Percentiles rank a stretch among this genome's conserved stretches.
Evolutionary conservation across 2,113 vertebrate species (phyloP).

Genomic region (Hippoglossus stenolepis): DNA sequence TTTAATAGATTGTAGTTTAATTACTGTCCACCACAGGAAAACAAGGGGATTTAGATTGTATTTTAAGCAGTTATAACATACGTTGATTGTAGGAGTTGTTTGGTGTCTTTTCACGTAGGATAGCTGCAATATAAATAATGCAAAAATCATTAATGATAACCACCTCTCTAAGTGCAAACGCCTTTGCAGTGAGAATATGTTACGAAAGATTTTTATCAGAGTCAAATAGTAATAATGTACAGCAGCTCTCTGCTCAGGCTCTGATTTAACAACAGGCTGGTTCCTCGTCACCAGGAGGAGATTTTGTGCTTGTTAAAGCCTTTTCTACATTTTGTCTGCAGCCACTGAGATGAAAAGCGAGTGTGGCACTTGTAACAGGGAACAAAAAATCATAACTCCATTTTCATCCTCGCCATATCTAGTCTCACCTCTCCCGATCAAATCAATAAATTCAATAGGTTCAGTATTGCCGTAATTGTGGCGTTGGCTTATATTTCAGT

Average conservation of each 20-base stretch:
- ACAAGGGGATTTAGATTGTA: conserved; percentile 34
- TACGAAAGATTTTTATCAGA: conserved; percentile 32
- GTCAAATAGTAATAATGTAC: conserved; percentile 26
- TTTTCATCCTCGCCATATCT: conserved; percentile 8
- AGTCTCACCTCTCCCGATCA: conserved; percentile 30
- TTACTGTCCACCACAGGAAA: conserved; percentile 15
- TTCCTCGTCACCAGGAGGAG: conserved; percentile 35
- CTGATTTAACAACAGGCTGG: conserved; percentile 20
- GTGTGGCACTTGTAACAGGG: conserved; percentile 19
- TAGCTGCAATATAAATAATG: conserved; percentile 37
- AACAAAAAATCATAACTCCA: conserved; percentile 28
- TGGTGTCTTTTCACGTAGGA: conserved; percentile 42
- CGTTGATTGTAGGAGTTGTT: conserved; percentile 42
- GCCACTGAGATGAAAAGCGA: conserved; percentile 35
- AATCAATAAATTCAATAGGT: conserved; percentile 51
- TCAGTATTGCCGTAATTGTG: conserved; percentile 71
- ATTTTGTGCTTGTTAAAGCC: conserved; percentile 58
- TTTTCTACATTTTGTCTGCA: conserved; percentile 42
- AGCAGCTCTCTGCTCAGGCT: conserved; percentile 26
- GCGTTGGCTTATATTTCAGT: conserved; percentile 68
- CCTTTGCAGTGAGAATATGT: conserved; percentile 12
- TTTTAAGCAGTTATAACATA: conserved; percentile 1
- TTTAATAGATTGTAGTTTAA: conserved; percentile 34
- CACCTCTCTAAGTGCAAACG: conserved; percentile 16
- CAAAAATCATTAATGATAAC: conserved; percentile 29